Conservation (phyloP, 2,113 vertebrate species). For the Alligator mississippiensis region DNA sequence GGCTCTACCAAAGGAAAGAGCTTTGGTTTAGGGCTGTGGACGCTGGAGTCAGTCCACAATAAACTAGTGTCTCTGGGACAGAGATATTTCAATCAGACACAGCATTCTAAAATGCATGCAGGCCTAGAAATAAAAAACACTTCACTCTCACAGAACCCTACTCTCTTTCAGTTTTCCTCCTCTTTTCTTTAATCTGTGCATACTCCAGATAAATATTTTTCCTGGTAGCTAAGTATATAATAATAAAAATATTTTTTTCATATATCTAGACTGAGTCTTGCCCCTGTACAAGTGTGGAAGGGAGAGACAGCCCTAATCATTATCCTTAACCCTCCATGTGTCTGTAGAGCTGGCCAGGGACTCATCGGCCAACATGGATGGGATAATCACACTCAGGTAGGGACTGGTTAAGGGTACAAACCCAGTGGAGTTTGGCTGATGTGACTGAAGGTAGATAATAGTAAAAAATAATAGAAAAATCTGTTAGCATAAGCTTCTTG, state of each 20-base stretch:
- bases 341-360: not conserved
- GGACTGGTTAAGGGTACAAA: not conserved
- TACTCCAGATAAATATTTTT: not conserved
- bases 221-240: not conserved
- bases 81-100: not conserved
- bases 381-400: not conserved
- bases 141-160: not conserved
- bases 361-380: not conserved
- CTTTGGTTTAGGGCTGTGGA: not conserved
- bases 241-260: not conserved
- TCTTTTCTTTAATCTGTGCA: not conserved
- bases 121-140: not conserved
- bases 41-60: not conserved
- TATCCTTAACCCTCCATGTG: accelerated
- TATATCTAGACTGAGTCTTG: not conserved
- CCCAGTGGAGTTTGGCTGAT: too few species aligned
- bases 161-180: not conserved
- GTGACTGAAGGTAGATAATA: too few species aligned
- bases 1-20: not conserved
- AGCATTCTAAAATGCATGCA: not conserved
- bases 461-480: too few species aligned
- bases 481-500: not conserved
- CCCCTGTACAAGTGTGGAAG: not conserved
- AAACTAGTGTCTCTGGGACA: not conserved
- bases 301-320: not conserved